Percentiles rank a stretch among this genome's conserved stretches.
Conservation (phyloP, 1,140 invertebrate genomes). For the Drosophila willistoni region DNA sequence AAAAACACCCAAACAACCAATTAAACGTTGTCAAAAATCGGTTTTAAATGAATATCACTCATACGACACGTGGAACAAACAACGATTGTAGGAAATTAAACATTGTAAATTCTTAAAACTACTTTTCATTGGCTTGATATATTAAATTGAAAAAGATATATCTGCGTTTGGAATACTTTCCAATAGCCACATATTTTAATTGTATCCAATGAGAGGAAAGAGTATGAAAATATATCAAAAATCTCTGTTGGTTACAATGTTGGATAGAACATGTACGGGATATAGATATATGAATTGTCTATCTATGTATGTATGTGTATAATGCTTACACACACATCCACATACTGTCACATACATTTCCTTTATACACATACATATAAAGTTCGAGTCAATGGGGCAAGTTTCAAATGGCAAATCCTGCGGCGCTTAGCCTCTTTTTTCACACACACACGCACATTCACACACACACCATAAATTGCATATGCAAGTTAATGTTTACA, state of each 20-base stretch:
- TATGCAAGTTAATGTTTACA: constrained; percentile 77
- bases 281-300: background rate
- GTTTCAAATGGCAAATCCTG: constrained; percentile 53
- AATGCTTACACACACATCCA: background rate
- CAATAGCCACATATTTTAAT: too few species aligned
- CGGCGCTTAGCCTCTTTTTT: constrained; percentile 37
- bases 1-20: too few species aligned
- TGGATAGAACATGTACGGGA: constrained; percentile 25
- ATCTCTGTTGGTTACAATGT: constrained; percentile 58
- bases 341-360: constrained; percentile 1
- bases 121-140: too few species aligned
- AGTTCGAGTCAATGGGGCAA: constrained; percentile 30
- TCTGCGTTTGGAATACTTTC: background rate
- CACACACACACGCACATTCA: background rate
- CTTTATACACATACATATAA: background rate
- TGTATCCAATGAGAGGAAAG: background rate
- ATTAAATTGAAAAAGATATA: too few species aligned
- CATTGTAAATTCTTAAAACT: too few species aligned
- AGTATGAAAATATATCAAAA: constrained; percentile 42
- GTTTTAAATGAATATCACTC: background rate
- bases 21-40: too few species aligned
- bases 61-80: background rate
- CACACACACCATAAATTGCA: constrained; percentile 66
- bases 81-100: too few species aligned
- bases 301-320: too few species aligned